Evolutionary conservation across 92 coral and sea anemone genomes (phyloP), one percentile per base, ranked within the genome.

Genomic region (Scolanthus callimorphus): DNA sequence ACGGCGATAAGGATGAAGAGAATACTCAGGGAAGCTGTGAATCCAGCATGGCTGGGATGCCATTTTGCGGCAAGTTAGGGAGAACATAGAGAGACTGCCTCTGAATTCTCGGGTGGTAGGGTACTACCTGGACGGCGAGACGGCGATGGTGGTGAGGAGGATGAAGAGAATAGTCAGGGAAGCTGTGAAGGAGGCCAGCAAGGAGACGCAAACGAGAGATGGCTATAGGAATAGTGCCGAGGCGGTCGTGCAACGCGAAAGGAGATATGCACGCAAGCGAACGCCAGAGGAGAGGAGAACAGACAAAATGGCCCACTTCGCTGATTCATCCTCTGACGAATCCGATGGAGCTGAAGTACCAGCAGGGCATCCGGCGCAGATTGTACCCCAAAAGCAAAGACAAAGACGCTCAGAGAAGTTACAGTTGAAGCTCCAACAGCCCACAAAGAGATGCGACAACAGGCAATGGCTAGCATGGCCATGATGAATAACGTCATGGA

Each of bases 21-120:
- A 52, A 53, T 31, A 31, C 60, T 50, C 11, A 43, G 38, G 9
- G 31, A 31, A 12, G 61, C 28, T 15, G n/a, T 46, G 50, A 27
- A n/a, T n/a, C n/a, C n/a, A n/a, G n/a, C 62, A 65, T 21, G 70
- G 72, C 39, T 65, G 72, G 72, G 62, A 52, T 39, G 60, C 13
- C 53, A 50, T 52, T 65, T 4, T 65, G 51, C 15, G 27, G 19
- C n/a, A 12, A 30, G 62, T 65, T 12, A 52, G 27, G 41, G 13
- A 65, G n/a, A 49, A 51, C 4, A 38, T 65, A 9, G 72, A 65
- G 27, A 34, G 39, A 11, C 15, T 64, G 9, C 60, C 60, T 34
- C 25, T 64, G 60, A 26, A 15, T 31, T 64, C 70, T 50, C 47
- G 70, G 13, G 46, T 64, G 27, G 60, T 49, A 1, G 70, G 34